Percentiles rank a stretch among this genome's conserved stretches.
Evolutionary conservation across 2,797 vertebrate genomes (phyloP).

Genomic region (Jordanella pulchra): DNA sequence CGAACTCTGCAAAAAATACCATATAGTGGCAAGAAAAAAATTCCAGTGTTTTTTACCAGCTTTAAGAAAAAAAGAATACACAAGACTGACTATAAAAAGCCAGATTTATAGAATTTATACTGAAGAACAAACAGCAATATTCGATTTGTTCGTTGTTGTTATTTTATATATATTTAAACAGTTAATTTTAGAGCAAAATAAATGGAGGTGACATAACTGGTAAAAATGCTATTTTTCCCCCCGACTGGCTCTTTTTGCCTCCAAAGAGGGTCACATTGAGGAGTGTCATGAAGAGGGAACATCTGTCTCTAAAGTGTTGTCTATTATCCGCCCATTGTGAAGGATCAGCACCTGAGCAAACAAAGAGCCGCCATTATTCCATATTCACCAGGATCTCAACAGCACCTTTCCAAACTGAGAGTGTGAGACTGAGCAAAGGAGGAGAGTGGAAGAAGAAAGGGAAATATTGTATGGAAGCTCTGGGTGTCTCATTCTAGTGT

Average conservation of each 20-base stretch:
- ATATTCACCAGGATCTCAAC: constrained; percentile 62
- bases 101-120: not conserved
- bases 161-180: constrained; percentile 39
- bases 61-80: not conserved
- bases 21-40: not conserved
- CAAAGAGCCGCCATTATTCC: constrained; percentile 76
- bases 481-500: constrained; percentile 52
- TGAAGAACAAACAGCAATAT: constrained; percentile 26
- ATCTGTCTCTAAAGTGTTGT: constrained; percentile 80
- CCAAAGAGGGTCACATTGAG: constrained; percentile 69
- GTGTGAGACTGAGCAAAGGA: constrained; percentile 39
- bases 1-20: constrained; percentile 58
- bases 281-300: constrained; percentile 77
- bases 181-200: constrained; percentile 37
- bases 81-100: not conserved
- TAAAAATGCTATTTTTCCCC: constrained; percentile 38
- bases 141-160: no score
- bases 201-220: constrained; percentile 19
- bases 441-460: constrained; percentile 49
- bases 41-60: not conserved
- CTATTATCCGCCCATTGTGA: constrained; percentile 75
- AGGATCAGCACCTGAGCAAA: constrained; percentile 79
- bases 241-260: constrained; percentile 51
- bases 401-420: constrained; percentile 50
- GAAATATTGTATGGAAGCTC: constrained; percentile 56